These are phyloP conservation scores for Glareola pratincola DNA, from an alignment of 2,113 vertebrate species.

Conservation along the genomic window DNA sequence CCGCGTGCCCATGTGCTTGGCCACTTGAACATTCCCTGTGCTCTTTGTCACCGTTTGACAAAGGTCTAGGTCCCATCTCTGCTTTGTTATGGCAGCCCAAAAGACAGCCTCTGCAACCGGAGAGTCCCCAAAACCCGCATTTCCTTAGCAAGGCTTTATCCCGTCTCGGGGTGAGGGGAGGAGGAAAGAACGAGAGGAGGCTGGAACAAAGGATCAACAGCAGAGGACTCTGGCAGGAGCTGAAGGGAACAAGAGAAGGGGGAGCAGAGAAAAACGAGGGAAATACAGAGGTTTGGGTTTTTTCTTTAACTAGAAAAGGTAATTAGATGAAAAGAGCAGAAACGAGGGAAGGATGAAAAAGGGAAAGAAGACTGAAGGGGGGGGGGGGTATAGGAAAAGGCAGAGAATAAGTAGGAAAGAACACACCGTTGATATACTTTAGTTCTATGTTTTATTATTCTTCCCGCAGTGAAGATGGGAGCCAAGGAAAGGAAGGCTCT, in stretches of 20 bases:
- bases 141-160: background rate
- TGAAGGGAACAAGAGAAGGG: background rate
- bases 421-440: background rate
- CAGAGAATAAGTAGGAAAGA: background rate
- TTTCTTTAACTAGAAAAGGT: background rate
- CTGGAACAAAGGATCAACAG: background rate
- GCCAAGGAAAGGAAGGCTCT: background rate
- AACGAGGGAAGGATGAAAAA: background rate
- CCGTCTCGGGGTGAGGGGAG: background rate
- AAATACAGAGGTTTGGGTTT: background rate
- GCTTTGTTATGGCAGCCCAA: background rate
- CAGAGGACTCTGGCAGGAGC: background rate
- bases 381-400: background rate
- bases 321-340: background rate
- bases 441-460: background rate
- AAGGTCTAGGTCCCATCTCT: background rate
- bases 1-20: background rate
- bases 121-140: background rate
- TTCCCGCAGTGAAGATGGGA: background rate
- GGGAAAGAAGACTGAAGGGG: background rate
- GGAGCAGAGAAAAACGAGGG: background rate
- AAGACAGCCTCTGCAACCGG: background rate
- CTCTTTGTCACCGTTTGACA: background rate
- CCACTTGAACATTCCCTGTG: fast-evolving
- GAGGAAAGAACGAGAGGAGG: background rate